Evolutionary conservation across 2,113 vertebrate genomes (phyloP), one percentile per base, ranked within the genome.

Genomic region (Eulemur macaco): DNA sequence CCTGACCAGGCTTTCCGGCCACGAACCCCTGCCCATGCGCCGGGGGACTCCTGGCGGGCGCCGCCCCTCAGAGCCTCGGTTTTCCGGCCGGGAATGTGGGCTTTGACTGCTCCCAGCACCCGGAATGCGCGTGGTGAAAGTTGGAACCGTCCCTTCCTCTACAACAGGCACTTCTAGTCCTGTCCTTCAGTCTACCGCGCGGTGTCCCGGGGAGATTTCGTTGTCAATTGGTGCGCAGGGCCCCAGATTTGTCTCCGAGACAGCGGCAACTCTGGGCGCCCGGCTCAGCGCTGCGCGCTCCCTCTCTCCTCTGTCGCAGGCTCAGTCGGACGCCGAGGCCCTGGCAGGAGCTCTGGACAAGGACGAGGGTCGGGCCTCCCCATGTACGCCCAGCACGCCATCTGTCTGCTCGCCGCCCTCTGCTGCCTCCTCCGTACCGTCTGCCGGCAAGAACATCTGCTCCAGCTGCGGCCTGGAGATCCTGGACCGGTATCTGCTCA

Each of bases 391-490:
- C n/a, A 99, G 99, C 98, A 99, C 99, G 0, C 99, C 99, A 1
- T 99, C 99, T 13, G 99, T 99, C 90, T 99, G 99, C 98, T 99
- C 99, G 31, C 99, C 99, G 42, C 99, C 98, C 31, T 99, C 99
- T 78, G 97, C 98, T 9, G 98, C 98, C 96, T 99, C 99, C 94
- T 99, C 99, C 76, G 98, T 99, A 96, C 99, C 98, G 69, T 99
- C 99, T 76, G 99, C 99, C 34, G 99, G 99, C 98, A 99, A 99
- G 98, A 99, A 99, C 98, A 97, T 99, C 98, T 99, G 99, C 98
- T 99, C 99, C 97, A 99, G 99, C 98, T 99, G 99, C 97, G 99
- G 99, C 34, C 99, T 99, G 89, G 99, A 99, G 98, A 99, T 99
- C 98, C 98, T 99, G 96, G 99, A 99, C 98, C 98, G 99, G 97